Evolutionary conservation across 1,140 invertebrate species (phyloP).

Genomic region (Lepidurus arcticus): DNA sequence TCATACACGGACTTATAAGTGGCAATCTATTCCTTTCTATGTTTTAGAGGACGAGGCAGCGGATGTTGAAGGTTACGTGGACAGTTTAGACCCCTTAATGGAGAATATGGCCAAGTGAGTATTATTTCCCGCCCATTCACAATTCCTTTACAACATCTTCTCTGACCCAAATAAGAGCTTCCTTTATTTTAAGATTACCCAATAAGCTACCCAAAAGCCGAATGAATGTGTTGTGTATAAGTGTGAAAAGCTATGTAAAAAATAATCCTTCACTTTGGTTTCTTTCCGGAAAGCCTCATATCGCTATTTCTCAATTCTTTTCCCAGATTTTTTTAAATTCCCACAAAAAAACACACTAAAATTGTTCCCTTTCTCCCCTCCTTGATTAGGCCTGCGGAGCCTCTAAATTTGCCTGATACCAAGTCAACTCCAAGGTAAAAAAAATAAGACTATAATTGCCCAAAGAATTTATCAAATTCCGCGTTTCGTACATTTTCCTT

Average conservation of each 20-base stretch:
- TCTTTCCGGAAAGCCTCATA: too few species aligned
- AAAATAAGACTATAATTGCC: too few species aligned
- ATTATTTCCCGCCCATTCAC: not conserved
- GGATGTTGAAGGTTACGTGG: conserved; percentile 18
- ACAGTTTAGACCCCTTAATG: conserved; percentile 2
- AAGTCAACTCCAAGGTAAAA: conserved; percentile 16
- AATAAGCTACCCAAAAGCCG: not conserved
- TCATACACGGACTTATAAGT: not conserved
- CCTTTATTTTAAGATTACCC: not conserved
- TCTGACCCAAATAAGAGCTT: not conserved
- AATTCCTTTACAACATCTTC: not conserved
- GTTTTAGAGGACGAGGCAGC: not conserved
- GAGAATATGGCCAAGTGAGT: conserved; percentile 3
- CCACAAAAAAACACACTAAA: not conserved
- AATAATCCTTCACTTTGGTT: not conserved
- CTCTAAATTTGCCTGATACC: conserved; percentile 17
- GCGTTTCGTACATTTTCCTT: too few species aligned
- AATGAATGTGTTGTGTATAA: not conserved
- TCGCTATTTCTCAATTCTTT: not conserved
- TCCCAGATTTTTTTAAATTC: not conserved
- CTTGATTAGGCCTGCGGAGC: conserved; percentile 17
- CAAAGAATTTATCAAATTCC: too few species aligned
- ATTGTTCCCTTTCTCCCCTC: conserved; percentile 9
- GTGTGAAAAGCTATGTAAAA: not conserved
- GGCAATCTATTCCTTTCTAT: not conserved